Conservation (phyloP, 2,113 vertebrate species). For the Phyllopteryx taeniolatus region DNA sequence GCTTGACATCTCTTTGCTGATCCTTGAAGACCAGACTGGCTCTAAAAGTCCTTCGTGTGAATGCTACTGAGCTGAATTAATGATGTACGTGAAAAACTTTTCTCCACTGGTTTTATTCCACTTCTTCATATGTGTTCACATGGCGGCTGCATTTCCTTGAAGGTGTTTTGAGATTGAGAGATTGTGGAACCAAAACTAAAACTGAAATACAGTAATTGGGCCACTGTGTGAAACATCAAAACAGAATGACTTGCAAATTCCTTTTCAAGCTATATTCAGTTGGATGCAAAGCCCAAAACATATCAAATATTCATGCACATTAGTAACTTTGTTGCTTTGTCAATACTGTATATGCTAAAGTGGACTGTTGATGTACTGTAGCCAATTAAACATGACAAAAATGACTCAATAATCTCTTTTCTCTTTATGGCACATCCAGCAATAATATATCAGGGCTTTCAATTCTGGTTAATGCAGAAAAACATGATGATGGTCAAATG, state of each 20-base stretch:
- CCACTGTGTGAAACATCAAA: slow-evolving; percentile 2
- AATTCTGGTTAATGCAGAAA: too few species aligned
- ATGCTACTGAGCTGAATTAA: background rate
- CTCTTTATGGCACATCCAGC: too few species aligned
- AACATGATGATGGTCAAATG: too few species aligned
- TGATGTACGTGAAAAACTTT: background rate
- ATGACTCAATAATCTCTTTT: background rate
- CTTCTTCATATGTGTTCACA: background rate
- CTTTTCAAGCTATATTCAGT: background rate
- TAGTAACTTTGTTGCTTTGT: background rate
- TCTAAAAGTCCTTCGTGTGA: slow-evolving; percentile 37
- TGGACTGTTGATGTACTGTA: background rate
- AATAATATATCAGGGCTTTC: too few species aligned
- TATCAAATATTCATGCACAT: background rate
- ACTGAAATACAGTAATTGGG: background rate
- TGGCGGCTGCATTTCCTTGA: slow-evolving; percentile 15
- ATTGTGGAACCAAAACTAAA: background rate
- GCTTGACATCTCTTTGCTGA: slow-evolving; percentile 52
- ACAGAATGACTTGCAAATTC: background rate
- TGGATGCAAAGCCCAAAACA: background rate
- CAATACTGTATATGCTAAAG: background rate
- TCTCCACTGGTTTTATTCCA: slow-evolving; percentile 16
- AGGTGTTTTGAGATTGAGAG: slow-evolving; percentile 9
- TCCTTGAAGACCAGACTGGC: slow-evolving; percentile 41
- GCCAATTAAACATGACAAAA: background rate